Base-by-base conservation (phyloP, 1,140 invertebrate genomes). In the Drosophila rufa region DNA sequence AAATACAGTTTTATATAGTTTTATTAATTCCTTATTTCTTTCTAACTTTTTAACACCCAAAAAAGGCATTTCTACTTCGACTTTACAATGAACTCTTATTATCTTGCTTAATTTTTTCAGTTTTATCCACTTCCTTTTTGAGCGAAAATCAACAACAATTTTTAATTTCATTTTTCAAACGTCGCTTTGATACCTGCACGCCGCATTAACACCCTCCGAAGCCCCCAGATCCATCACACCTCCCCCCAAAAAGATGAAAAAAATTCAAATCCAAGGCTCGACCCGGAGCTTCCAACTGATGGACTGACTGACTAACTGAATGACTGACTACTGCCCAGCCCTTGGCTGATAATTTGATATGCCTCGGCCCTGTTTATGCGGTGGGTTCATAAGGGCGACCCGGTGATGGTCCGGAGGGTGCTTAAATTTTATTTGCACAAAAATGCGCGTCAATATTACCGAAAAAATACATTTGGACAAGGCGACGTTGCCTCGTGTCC, bases 351-450 rank as follows among this genome's bases (percentile, higher is more conserved):
- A 91, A 91, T 89, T 91, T 91, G 90, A 91, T 91, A 91, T 91
- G 77, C 74, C 76, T 79, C 68, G 71, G 73, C 43, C 43, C 71
- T 59, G 60, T 68, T 75, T 73, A 64, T 70, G 42, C 50, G 33
- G 50, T 50, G 51, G 55, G 51, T 83, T 66, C 56, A 70, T 48
- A 30, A 59, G 60, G 60, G 9, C 43, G 17, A 40, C 15, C 3
- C 4, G 3, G 46, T 47, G 4, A 55, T 47, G 62, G 42, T 5
- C 7, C n/a, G 66, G 59, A 56, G 66, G 70, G 85, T 78, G 78
- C 62, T 91, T 82, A 91, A 91, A 91, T 90, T 90, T 91, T 90
- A 91, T 91, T 90, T 90, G 82, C 80, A 79, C 82, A 91, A 76
- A 90, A 90, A 78, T 85, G 80, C 71, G 83, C 83, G 80, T 86